A percentile compares a stretch with the other conserved stretches of the same genome.
Conservation (phyloP, 2,888 invertebrate genomes). For the Drosophila kanekoi region DNA sequence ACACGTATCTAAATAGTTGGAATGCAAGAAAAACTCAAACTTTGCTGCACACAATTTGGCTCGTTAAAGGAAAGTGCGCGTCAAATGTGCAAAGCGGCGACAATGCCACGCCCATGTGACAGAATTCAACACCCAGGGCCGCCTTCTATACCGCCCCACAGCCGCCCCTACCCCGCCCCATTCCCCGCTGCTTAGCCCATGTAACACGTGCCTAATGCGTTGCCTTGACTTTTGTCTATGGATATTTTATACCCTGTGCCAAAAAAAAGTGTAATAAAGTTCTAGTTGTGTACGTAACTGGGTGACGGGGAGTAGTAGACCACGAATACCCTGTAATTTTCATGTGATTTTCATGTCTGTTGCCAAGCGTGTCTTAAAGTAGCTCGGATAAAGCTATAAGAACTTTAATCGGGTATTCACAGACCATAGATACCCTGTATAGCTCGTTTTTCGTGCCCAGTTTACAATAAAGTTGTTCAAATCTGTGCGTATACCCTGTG, state of each 20-base stretch:
- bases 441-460: not conserved
- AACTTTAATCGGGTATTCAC: too few species aligned
- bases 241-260: slow-evolving; percentile 21
- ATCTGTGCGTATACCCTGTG: not conserved
- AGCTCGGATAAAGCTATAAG: too few species aligned
- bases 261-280: slow-evolving; percentile 20
- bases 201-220: slow-evolving; percentile 56
- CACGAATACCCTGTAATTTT: slow-evolving; percentile 2
- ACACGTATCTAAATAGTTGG: slow-evolving; percentile 42
- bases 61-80: slow-evolving; percentile 61
- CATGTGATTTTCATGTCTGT: not conserved
- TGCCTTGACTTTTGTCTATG: slow-evolving; percentile 50
- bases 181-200: not conserved
- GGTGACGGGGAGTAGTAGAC: not conserved
- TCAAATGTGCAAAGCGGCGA: slow-evolving; percentile 53
- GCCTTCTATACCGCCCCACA: not conserved
- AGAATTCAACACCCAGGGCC: slow-evolving; percentile 14
- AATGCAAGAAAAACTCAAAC: slow-evolving; percentile 33
- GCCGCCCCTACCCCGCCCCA: not conserved
- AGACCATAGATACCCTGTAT: not conserved
- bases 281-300: not conserved
- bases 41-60: slow-evolving; percentile 56
- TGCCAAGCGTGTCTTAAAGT: not conserved
- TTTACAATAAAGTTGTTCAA: not conserved
- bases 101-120: slow-evolving; percentile 55